A percentile compares a stretch with the other conserved stretches of the same genome.
phyloP scores from a whole-genome alignment of 2,888 invertebrate species.

The Tanaodytes sp. region DNA sequence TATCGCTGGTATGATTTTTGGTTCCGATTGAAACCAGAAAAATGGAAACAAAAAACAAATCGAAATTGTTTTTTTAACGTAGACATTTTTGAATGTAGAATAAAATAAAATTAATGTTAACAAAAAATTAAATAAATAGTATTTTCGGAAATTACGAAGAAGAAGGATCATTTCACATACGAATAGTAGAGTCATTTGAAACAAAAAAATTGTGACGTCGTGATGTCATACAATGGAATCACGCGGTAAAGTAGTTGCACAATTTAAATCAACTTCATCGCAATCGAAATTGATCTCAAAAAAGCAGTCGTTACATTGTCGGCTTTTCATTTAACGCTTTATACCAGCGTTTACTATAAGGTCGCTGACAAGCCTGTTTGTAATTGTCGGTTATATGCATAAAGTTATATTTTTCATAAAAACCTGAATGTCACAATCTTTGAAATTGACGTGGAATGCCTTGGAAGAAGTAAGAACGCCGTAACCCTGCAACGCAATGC shows the following conservation, averaged over 20 bases:
- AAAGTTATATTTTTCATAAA: slow-evolving; percentile 41
- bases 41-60: too few species aligned
- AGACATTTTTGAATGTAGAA: too few species aligned
- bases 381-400: slow-evolving; percentile 35
- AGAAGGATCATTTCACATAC: too few species aligned
- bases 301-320: slow-evolving; percentile 7
- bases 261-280: slow-evolving; percentile 29
- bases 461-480: slow-evolving; percentile 37
- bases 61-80: too few species aligned
- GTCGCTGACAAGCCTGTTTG: slow-evolving; percentile 29
- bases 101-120: too few species aligned
- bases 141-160: too few species aligned
- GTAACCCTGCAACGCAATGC: slow-evolving; percentile 18
- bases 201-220: slow-evolving; percentile 1
- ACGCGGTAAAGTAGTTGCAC: slow-evolving; percentile 21
- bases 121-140: too few species aligned
- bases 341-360: slow-evolving; percentile 19
- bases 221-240: slow-evolving; percentile 41
- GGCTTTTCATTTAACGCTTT: slow-evolving; percentile 19
- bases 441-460: slow-evolving; percentile 50
- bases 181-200: neutral
- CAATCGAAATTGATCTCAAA: slow-evolving; percentile 38
- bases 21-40: too few species aligned
- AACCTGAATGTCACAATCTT: slow-evolving; percentile 47
- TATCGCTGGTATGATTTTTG: too few species aligned